Evolutionary conservation across 2,888 invertebrate genomes (phyloP), one percentile per base, ranked within the genome.

Genomic region (Plagiodera versicolora): DNA sequence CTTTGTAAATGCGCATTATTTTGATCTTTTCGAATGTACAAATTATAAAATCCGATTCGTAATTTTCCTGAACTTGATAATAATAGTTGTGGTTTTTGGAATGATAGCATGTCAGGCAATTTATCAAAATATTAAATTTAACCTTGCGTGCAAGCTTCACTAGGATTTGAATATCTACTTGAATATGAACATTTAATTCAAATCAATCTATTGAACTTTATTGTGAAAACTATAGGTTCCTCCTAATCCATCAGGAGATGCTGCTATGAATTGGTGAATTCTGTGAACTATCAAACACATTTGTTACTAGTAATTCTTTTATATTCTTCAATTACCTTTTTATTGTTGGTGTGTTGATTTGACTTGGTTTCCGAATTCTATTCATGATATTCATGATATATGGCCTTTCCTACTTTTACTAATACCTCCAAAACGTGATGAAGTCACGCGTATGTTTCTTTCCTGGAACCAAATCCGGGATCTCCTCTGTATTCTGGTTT

Each of bases 121-220:
- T 18, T 39, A 10, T 56, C 46, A 14, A 32, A 60, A 51, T 44
- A 56, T 46, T 45, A 32, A 8, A 48, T 11, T 10, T 19, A n/a
- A 9, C 44, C 51, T n/a, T 51, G 10, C 9, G 35, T 39, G 11
- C 35, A 50, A 1, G 56, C 56, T 50, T 14, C 30, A 30, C 30
- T 32, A 1, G 60, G 56, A 30, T 60, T 17, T 2, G n/a, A 1
- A 52, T 56, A 11, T 18, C 52, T 51, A 18, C n/a, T 10, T 0
- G 30, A 17, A 52, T 19, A 61, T 9, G 61, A 48, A 35, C 59
- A 63, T 63, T 63, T 59, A 8, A 63, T 28, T 30, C 59, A 56
- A 28, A 63, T 30, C n/a, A 59, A 9, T 5, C 58, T 59, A 24
- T n/a, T n/a, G n/a, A n/a, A n/a, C n/a, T n/a, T 58, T 49, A 24